Evolutionary conservation across 1,140 invertebrate species (phyloP).

Genomic region (Magallana angulata): DNA sequence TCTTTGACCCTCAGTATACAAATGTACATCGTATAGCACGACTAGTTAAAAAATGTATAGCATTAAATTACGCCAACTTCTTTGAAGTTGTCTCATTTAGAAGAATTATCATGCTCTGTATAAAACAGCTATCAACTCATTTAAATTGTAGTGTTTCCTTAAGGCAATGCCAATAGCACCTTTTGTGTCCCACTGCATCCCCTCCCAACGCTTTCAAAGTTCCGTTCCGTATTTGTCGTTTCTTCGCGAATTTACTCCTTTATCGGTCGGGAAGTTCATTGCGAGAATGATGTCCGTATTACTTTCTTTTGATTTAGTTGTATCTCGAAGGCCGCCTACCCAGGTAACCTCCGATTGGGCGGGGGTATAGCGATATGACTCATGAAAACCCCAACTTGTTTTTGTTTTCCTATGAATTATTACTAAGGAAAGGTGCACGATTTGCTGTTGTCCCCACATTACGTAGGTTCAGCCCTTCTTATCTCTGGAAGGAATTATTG

Average conservation of each 20-base stretch:
- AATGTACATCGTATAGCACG: no score
- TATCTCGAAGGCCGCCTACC: neutral
- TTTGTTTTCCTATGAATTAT: slow-evolving; percentile 37
- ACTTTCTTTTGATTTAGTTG: slow-evolving; percentile 10
- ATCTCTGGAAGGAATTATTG: slow-evolving; percentile 14
- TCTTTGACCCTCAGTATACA: no score
- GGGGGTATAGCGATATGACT: slow-evolving; percentile 25
- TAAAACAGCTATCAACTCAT: no score
- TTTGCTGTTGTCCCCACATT: slow-evolving; percentile 10
- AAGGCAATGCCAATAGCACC: no score
- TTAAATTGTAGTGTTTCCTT: no score
- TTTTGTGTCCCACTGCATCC: neutral
- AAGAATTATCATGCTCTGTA: no score
- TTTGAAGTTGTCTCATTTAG: no score
- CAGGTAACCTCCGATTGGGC: neutral
- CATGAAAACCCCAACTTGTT: slow-evolving; percentile 18
- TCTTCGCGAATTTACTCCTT: neutral
- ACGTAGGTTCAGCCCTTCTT: slow-evolving; percentile 22
- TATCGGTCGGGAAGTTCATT: slow-evolving; percentile 30
- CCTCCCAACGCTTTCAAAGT: slow-evolving; percentile 8
- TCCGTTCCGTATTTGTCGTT: slow-evolving; percentile 24
- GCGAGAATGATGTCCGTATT: slow-evolving; percentile 17
- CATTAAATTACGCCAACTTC: no score
- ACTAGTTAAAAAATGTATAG: no score
- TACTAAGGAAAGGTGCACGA: slow-evolving; percentile 17